phyloP scores from a whole-genome alignment of 2,797 vertebrate species.

The Uromys caudimaculatus region DNA sequence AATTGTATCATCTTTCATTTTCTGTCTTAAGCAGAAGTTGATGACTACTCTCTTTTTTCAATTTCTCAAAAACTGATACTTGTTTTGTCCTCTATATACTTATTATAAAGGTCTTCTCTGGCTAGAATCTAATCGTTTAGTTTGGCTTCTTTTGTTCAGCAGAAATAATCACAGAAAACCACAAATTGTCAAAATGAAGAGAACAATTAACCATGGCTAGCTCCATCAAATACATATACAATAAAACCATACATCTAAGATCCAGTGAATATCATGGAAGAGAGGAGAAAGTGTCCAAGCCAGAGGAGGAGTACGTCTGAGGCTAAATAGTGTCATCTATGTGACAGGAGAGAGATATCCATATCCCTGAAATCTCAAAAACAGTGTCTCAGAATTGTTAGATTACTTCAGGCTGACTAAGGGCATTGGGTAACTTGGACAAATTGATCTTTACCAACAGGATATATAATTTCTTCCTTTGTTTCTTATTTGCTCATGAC shows the following conservation, averaged over 20 bases:
- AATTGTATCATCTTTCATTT: not conserved
- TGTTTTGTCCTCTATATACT: not conserved
- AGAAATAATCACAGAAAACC: too few relatives aligned
- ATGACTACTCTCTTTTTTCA: not conserved
- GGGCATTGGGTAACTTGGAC: not conserved
- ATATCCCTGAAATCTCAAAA: not conserved
- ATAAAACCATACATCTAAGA: too few relatives aligned
- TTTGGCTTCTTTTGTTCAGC: not conserved
- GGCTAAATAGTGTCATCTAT: not conserved
- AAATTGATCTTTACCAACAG: not conserved
- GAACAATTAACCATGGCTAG: not conserved
- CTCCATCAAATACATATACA: not conserved
- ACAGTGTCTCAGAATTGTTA: not conserved
- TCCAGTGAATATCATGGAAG: too few relatives aligned
- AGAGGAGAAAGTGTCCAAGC: too few relatives aligned
- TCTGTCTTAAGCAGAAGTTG: not conserved
- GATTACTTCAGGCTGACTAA: not conserved
- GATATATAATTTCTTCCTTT: not conserved
- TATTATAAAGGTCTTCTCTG: not conserved
- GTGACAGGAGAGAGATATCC: not conserved
- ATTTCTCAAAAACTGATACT: not conserved
- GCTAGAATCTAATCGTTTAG: not conserved
- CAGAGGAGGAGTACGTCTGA: not conserved
- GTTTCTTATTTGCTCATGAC: not conserved
- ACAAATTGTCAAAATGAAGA: not conserved